A percentile compares a stretch with the other conserved stretches of the same genome.
Conservation (phyloP, 2,113 vertebrate species). For the Hypomesus transpacificus region DNA sequence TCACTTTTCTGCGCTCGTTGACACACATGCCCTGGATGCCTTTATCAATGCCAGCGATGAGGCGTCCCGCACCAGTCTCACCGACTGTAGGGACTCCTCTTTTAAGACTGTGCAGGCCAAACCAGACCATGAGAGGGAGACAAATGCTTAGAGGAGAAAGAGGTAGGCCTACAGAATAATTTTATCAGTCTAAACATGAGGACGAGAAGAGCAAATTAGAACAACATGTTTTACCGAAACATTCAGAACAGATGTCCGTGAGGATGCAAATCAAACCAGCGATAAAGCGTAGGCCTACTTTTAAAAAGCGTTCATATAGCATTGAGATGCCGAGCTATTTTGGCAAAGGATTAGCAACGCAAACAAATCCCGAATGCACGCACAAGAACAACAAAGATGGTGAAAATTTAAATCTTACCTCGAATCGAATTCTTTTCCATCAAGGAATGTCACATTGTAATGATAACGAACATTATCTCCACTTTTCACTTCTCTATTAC, state of each 20-base stretch:
- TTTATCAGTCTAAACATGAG: neutral
- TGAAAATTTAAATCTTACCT: slow-evolving; percentile 72
- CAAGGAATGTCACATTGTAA: slow-evolving; percentile 90
- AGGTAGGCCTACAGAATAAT: neutral
- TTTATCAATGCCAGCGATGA: slow-evolving; percentile 89
- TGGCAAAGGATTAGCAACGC: neutral
- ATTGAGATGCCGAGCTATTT: neutral
- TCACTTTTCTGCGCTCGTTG: slow-evolving; percentile 87
- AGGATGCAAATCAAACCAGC: too few relatives aligned
- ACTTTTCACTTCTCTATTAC: slow-evolving; percentile 79
- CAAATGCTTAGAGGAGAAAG: neutral
- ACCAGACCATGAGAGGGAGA: neutral
- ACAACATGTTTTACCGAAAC: too few relatives aligned
- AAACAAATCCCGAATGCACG: neutral
- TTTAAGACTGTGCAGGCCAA: slow-evolving; percentile 72
- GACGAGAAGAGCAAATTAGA: too few relatives aligned
- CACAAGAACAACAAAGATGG: neutral
- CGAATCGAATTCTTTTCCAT: slow-evolving; percentile 90
- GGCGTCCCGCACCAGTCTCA: slow-evolving; percentile 84
- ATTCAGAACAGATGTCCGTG: too few relatives aligned
- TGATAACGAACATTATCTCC: slow-evolving; percentile 93
- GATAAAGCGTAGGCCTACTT: too few relatives aligned
- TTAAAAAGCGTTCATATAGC: too few relatives aligned
- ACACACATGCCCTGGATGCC: slow-evolving; percentile 96
- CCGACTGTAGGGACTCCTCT: slow-evolving; percentile 79